Percentiles rank a stretch among this genome's conserved stretches.
phyloP scores from a whole-genome alignment of 2,888 invertebrate genomes.

The Lucinisca nassula region DNA sequence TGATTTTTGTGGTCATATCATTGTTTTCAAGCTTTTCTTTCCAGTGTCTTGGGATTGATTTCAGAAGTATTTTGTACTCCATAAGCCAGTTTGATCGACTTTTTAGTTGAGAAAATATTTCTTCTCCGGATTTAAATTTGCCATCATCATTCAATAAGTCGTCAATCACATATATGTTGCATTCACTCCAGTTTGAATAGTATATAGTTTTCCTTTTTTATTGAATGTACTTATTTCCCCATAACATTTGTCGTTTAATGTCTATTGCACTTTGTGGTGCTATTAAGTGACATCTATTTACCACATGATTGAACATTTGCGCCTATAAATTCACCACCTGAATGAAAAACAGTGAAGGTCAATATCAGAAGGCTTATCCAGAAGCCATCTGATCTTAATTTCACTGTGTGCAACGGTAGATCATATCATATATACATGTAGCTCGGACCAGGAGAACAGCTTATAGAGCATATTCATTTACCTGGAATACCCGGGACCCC shows the following conservation, averaged over 20 bases:
- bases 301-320: too few species aligned
- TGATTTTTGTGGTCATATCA: background rate
- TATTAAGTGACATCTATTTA: too few species aligned
- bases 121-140: background rate
- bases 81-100: background rate
- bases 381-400: too few species aligned
- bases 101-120: background rate
- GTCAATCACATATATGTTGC: background rate
- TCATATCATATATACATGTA: too few species aligned
- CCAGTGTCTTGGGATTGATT: background rate
- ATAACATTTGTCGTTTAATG: background rate
- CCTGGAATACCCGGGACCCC: conserved; percentile 40
- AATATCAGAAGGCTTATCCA: too few species aligned
- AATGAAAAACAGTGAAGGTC: too few species aligned
- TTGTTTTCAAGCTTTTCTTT: background rate
- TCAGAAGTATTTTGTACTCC: background rate
- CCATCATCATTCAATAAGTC: background rate
- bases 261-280: background rate
- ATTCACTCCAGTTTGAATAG: background rate
- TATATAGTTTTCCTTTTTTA: background rate
- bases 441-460: too few species aligned
- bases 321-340: too few species aligned
- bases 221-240: background rate
- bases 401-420: too few species aligned
- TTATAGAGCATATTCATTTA: too few species aligned